Base-by-base conservation (phyloP, 2,113 vertebrate species). In the Plecotus auritus region DNA sequence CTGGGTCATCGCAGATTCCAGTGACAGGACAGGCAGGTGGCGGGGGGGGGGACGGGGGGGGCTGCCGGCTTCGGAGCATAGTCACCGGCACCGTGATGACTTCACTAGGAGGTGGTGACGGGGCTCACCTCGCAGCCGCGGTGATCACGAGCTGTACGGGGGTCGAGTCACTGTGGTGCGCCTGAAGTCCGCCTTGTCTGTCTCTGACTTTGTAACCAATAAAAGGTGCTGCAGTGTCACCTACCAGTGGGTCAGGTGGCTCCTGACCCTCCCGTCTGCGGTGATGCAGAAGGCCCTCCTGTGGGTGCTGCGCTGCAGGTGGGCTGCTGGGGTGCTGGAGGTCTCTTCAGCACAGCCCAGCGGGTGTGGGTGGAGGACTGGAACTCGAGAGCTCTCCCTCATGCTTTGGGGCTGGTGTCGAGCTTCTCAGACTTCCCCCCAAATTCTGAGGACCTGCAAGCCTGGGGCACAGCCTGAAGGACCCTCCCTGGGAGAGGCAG, bases 81-180 rank as follows among this genome's bases (percentile, higher is more conserved):
- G 28, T 32, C 45, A 32, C 28, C 10, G 17, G 16, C 10, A 1
- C 10, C 3, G 9, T 32, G 45, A 20, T 9, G 30, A 8, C 70
- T 13, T 42, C 2, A 56, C 20, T 8, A 22, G 18, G 54, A 26
- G 6, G 4, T 0, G 22, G 35, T 0, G 37, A 40, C 35, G 9
- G 74, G 74, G 45, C 13, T 20, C 56, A 59, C 56, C 56, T 9
- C 47, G 16, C 9, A 51, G 74, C 2, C 11, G 23, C 1, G 20
- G 22, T 4, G n/a, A 35, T 17, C 23, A 6, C 30, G 22, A 42
- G 78, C 54, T 16, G 4, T 8, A 9, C 77, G 11, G 54, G 2
- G 13, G n/a, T 6, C 2, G 1, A 1, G 8, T 54, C 20, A 3
- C 20, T 17, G 35, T 5, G 51, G 9, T 26, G 9, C 3, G 2